Conservation (phyloP, 2,888 invertebrate genomes). For the Calliscelio sp. region DNA sequence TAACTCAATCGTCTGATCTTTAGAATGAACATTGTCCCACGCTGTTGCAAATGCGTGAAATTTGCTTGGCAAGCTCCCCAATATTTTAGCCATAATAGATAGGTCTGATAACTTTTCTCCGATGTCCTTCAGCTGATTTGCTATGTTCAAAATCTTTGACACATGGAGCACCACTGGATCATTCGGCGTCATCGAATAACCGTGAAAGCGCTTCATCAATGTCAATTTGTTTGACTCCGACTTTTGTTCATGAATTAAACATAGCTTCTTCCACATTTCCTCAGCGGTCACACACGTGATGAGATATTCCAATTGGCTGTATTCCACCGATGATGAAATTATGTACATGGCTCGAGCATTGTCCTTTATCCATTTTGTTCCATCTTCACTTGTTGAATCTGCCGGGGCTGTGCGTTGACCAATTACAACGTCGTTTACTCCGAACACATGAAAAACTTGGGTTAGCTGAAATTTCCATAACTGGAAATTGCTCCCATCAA, state of each 20-base stretch:
- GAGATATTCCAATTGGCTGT: conserved; percentile 5
- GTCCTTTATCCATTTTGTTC: neutral
- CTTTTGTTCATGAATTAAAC: neutral
- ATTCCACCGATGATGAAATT: neutral
- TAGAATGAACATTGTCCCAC: conserved; percentile 8
- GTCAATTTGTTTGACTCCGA: conserved; percentile 5
- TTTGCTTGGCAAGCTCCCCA: conserved; percentile 21
- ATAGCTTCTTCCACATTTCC: conserved; percentile 7
- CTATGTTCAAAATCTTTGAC: conserved; percentile 22
- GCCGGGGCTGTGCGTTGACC: neutral
- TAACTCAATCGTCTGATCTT: too few relatives aligned
- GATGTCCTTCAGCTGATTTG: conserved; percentile 6
- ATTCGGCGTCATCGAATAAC: neutral
- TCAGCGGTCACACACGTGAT: neutral
- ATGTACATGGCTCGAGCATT: conserved; percentile 5
- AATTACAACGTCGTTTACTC: neutral
- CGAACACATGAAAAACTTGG: neutral
- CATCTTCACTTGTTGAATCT: neutral
- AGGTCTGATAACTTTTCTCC: neutral
- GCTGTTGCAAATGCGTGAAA: conserved; percentile 21
- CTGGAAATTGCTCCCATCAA: conserved; percentile 16
- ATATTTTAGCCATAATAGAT: conserved; percentile 15
- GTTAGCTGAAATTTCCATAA: conserved; percentile 24
- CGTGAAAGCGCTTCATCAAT: conserved; percentile 15
- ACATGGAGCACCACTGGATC: conserved; percentile 26